Evolutionary conservation across 2,888 invertebrate genomes (phyloP), one percentile per base, ranked within the genome.

Genomic region (Nomada fucata): DNA sequence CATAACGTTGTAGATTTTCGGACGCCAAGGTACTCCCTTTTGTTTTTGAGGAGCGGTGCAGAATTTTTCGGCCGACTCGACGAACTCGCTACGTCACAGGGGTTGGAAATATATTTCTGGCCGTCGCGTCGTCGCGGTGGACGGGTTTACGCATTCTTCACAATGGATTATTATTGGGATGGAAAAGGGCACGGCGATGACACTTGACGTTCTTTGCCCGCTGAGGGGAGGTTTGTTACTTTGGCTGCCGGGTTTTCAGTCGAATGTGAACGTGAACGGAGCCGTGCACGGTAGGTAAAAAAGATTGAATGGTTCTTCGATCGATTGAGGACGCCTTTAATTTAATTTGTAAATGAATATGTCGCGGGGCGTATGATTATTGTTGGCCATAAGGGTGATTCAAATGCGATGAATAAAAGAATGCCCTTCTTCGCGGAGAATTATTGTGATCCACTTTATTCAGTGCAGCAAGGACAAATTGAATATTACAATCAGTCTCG

Each of bases 1-100:
- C 79, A 73, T 79, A 79, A 79, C 79, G 69, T 80, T 69, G 74
- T 74, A 80, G 64, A 80, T 36, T 74, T 80, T 80, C 20, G 36
- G 80, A 81, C 69, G 74, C 69, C 65, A 80, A 42, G 74, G 69
- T 23, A 80, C 72, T 50, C 42, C 57, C 79, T 64, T 74, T 81
- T 81, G 68, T 81, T 81, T 65, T 64, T 47, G 64, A 52, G 53
- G 68, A 73, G 64, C 68, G 80, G 75, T 44, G 81, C 74, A 80
- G 74, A 74, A 82, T 79, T 79, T 79, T 73, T 29, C 63, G 55
- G 63, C 47, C 63, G 57, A 18, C 68, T 55, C 60, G 36, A 44
- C 59, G 13, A 42, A 29, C 36, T 36, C 44, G 47, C 36, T 57
- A 13, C 29, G 23, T 36, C 70, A 29, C 69, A 26, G 64, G 20